Conservation (phyloP, 2,113 vertebrate species). For the Balaeniceps rex region DNA sequence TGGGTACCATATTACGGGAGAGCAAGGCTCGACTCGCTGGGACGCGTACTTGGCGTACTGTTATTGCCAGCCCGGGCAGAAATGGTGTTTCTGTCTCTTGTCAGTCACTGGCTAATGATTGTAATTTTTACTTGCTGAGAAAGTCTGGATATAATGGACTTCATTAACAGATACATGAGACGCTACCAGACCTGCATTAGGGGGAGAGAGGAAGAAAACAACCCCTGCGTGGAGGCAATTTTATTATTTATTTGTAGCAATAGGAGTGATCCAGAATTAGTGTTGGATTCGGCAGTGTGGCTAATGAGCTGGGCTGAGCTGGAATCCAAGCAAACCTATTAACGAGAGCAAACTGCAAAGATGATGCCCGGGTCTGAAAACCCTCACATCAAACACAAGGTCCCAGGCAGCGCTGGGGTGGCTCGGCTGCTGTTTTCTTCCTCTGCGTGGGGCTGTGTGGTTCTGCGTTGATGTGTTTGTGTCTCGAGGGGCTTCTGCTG, state of each 20-base stretch:
- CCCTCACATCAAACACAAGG: not conserved
- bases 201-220: slow-evolving; percentile 20
- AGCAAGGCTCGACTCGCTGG: not conserved
- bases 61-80: not conserved
- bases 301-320: slow-evolving; percentile 20
- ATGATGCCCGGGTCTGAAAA: not conserved
- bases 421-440: not conserved
- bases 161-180: not conserved
- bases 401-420: not conserved
- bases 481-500: not conserved
- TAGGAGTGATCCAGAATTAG: not conserved
- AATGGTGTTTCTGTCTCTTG: not conserved
- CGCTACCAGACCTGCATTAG: not conserved
- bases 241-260: slow-evolving; percentile 34
- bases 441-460: fast-evolving
- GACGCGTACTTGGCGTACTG: not conserved
- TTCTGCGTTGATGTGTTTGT: not conserved
- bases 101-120: slow-evolving; percentile 5
- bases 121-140: slow-evolving; percentile 48
- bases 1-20: slow-evolving; percentile 6
- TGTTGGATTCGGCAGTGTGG: not conserved
- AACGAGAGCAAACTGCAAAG: not conserved
- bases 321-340: slow-evolving; percentile 12
- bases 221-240: slow-evolving; percentile 17
- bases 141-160: slow-evolving; percentile 9